A percentile compares a stretch with the other conserved stretches of the same genome.
Conservation (phyloP, 2,888 invertebrate species). For the Eremobia ochroleuca region DNA sequence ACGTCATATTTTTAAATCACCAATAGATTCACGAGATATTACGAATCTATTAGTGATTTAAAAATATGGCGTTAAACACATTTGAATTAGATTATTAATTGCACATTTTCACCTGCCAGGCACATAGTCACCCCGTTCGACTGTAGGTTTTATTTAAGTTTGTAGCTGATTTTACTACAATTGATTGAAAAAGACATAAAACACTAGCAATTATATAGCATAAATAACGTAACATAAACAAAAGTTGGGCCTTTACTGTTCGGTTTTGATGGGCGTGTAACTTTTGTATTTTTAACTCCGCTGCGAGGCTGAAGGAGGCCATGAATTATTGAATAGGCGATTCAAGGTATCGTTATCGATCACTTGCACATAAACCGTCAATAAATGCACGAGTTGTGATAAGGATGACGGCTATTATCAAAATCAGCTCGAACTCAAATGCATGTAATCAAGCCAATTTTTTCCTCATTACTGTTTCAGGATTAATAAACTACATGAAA, state of each 20-base stretch:
- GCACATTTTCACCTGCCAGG: no score
- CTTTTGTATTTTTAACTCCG: conserved; percentile 64
- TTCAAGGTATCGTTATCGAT: conserved; percentile 69
- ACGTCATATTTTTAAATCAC: no score
- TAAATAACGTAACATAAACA: conserved; percentile 20
- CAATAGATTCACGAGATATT: no score
- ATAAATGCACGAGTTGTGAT: conserved; percentile 55
- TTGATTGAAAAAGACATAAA: conserved; percentile 20
- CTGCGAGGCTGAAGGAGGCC: conserved; percentile 64
- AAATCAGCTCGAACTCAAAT: conserved; percentile 23
- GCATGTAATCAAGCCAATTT: conserved; percentile 25
- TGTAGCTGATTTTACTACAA: conserved; percentile 6
- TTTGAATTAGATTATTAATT: no score
- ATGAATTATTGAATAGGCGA: conserved; percentile 68
- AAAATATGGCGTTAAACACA: no score
- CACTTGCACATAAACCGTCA: conserved; percentile 56
- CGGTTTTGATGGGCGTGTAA: conserved; percentile 45
- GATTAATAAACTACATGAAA: conserved; percentile 92
- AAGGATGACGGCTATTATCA: conserved; percentile 50
- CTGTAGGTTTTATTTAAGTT: conserved; percentile 25
- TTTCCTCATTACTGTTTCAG: conserved; percentile 86
- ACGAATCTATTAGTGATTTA: no score
- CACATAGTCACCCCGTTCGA: no score
- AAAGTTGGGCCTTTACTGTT: conserved; percentile 30
- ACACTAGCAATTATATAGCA: conserved; percentile 9